phyloP scores from a whole-genome alignment of 1,140 invertebrate species.

The Trinorchestia longiramus region DNA sequence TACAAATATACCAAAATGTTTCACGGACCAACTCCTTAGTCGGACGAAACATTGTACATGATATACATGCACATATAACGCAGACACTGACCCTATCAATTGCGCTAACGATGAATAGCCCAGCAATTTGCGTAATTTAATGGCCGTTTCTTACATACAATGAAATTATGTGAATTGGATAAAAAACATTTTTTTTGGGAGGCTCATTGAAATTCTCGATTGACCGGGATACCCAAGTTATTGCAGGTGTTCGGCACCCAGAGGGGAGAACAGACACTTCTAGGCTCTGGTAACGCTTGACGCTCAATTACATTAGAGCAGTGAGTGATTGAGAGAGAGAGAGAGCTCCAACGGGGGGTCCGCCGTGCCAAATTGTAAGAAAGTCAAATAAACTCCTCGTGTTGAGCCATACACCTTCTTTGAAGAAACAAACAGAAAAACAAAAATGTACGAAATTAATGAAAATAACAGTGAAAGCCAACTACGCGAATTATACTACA shows the following conservation, averaged over 20 bases:
- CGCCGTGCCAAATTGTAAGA: background rate
- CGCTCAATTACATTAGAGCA: background rate
- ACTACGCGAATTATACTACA: no score
- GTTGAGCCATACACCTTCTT: background rate
- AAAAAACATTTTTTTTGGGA: background rate
- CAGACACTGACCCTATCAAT: no score
- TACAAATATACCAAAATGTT: no score
- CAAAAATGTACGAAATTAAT: background rate
- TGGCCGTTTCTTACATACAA: background rate
- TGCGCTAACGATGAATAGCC: no score
- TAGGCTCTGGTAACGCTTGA: background rate
- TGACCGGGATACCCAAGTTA: background rate
- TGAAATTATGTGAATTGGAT: background rate
- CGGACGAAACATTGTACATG: no score
- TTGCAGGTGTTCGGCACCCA: background rate
- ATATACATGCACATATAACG: no score
- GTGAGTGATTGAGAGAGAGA: background rate
- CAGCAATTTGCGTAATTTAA: background rate
- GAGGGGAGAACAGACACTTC: background rate
- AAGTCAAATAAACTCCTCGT: background rate
- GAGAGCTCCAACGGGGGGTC: no score
- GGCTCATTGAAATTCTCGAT: background rate
- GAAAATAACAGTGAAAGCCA: no score
- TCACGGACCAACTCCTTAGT: no score
- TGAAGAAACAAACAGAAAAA: background rate